Evolutionary conservation across 1,140 invertebrate genomes (phyloP).

Genomic region (Tetramorium alpestre): DNA sequence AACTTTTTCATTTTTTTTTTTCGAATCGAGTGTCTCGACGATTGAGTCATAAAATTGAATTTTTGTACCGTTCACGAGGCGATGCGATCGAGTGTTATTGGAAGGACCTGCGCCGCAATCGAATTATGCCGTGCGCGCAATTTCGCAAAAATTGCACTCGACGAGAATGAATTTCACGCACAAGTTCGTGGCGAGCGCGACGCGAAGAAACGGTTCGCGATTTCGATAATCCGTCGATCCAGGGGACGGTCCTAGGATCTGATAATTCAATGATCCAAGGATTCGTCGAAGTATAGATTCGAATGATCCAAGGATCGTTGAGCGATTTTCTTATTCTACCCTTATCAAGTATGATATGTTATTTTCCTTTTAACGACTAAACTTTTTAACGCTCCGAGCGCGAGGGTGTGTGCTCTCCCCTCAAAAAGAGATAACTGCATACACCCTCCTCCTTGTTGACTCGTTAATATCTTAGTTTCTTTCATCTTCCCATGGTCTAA

Average conservation of each 20-base stretch:
- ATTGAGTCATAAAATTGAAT: conserved; percentile 13
- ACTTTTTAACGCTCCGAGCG: conserved; percentile 43
- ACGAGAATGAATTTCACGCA: conserved; percentile 1
- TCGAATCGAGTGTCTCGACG: neutral
- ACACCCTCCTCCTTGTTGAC: conserved; percentile 29
- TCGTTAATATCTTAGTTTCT: conserved; percentile 54
- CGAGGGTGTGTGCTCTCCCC: conserved; percentile 27
- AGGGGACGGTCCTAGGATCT: neutral
- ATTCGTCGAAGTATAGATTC: conserved; percentile 32
- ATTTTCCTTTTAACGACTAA: conserved; percentile 61
- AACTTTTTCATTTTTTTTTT: neutral
- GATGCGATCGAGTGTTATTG: neutral
- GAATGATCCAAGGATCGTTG: conserved; percentile 37
- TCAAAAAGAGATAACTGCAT: conserved; percentile 58
- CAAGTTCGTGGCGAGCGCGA: conserved; percentile 28
- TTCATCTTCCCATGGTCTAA: conserved; percentile 16
- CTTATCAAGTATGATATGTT: conserved; percentile 63
- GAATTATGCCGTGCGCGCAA: neutral
- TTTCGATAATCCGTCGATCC: conserved; percentile 2
- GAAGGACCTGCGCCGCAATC: neutral
- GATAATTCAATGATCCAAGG: conserved; percentile 41
- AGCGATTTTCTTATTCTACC: conserved; percentile 36
- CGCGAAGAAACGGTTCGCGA: conserved; percentile 16
- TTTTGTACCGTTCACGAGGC: neutral
- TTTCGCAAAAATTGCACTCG: neutral